A percentile compares a stretch with the other conserved stretches of the same genome.
Conservation (phyloP, 2,888 invertebrate species). For the Chorisops tibialis region DNA sequence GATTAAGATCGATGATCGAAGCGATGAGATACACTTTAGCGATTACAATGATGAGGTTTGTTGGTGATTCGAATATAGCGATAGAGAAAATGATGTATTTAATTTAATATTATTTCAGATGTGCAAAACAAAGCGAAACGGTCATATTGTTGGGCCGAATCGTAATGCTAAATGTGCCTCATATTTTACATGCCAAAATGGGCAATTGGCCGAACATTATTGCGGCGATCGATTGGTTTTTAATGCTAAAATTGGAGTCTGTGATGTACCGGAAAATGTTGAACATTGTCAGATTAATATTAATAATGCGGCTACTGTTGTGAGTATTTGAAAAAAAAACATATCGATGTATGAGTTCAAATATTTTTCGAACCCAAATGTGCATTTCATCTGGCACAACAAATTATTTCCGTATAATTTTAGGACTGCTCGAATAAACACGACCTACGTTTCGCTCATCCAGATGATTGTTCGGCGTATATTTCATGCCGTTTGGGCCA, state of each 20-base stretch:
- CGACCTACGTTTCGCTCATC: not conserved
- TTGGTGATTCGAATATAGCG: not conserved
- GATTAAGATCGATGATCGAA: not conserved
- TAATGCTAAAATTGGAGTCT: conserved; percentile 18
- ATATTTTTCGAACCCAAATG: not conserved
- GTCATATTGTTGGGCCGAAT: conserved; percentile 8
- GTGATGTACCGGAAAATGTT: conserved; percentile 27
- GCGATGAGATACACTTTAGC: not conserved
- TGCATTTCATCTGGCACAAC: not conserved
- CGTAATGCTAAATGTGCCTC: conserved; percentile 7
- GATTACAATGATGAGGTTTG: conserved; percentile 2
- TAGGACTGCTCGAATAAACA: conserved; percentile 15
- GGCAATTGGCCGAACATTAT: not conserved
- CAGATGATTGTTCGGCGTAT: conserved; percentile 13
- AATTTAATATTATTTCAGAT: too few species aligned
- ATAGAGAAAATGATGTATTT: too few species aligned
- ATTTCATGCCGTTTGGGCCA: conserved; percentile 3
- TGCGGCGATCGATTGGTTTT: conserved; percentile 25
- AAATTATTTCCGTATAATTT: not conserved
- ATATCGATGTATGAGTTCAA: not conserved
- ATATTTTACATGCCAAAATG: not conserved
- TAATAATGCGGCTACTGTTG: not conserved
- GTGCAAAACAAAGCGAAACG: conserved; percentile 1
- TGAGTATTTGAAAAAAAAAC: not conserved
- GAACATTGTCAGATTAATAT: not conserved